These are phyloP conservation scores for Hartigia nigra DNA, from an alignment of 2,888 invertebrate species.

Conservation along the genomic window DNA sequence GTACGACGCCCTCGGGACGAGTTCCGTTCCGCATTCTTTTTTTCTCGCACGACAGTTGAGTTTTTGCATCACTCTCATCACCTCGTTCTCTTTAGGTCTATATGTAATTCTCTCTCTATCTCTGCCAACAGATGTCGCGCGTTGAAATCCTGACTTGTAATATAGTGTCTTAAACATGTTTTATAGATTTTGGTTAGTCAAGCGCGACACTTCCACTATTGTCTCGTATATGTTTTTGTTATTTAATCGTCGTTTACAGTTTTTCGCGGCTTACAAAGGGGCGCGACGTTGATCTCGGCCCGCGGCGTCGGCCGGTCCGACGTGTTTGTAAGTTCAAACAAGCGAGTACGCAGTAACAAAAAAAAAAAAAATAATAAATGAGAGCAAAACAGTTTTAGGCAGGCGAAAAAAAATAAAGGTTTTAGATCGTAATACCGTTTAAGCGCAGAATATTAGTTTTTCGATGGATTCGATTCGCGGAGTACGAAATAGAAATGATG, in stretches of 20 bases:
- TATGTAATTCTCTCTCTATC: background rate
- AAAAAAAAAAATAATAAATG: background rate
- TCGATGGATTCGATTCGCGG: background rate
- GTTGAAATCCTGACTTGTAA: background rate
- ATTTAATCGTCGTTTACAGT: background rate
- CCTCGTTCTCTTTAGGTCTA: background rate
- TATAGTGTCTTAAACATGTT: background rate
- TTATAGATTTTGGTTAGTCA: background rate
- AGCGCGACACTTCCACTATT: background rate
- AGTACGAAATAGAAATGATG: background rate
- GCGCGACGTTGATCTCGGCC: background rate
- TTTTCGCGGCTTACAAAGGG: background rate
- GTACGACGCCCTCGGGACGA: background rate
- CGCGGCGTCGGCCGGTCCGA: background rate
- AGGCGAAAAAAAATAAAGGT: background rate
- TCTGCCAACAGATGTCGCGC: background rate
- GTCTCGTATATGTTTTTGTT: background rate
- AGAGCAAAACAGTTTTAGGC: background rate
- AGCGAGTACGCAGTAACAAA: background rate
- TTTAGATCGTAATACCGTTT: background rate
- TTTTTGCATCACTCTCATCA: background rate
- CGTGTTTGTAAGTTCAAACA: background rate
- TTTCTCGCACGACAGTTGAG: background rate
- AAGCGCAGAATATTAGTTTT: background rate
- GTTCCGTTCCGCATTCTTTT: background rate